Evolutionary conservation across 30 jellyfish, hydroid and myxozoan species (phyloP), one percentile per base, ranked within the genome.

Genomic region (Catostylus mosaicus): DNA sequence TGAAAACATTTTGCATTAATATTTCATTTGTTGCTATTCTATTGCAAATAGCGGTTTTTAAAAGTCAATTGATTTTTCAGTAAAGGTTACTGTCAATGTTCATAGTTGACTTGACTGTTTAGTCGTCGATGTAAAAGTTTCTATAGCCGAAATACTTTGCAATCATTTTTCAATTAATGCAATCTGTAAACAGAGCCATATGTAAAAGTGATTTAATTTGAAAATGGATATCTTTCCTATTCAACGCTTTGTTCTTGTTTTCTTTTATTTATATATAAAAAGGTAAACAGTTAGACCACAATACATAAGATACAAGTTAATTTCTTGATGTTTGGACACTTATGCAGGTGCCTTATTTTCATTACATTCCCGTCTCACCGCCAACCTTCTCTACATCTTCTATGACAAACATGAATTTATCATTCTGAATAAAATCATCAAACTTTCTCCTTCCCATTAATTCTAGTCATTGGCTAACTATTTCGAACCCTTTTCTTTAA

Each of bases 221-320:
- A 76, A 76, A 76, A 57, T n/a, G 78, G 59, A 47, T 23, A 32
- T 60, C 48, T 54, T 33, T 60, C 27, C 77, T 20, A 29, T 60
- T 27, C 77, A 54, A 11, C 37, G 65, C 63, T 68, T 68, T 68
- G 80, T 68, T 30, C 61, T 22, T 34, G 26, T n/a, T 23, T 68
- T 36, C 65, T 26, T 68, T 35, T 68, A 27, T 68, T 45, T 27
- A 1, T 36, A 24, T 46, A 68, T 32, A 48, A 68, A 68, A 34
- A 66, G 57, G 72, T 29, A 40, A 72, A 72, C 72, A 72, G n/a
- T 8, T 47, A 35, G 37, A 38, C 82, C 62, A 10, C 48, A 23
- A 16, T 29, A 36, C 29, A 54, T 31, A 36, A 16, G 85, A 74
- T 48, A 74, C 85, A 74, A 74, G 27, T 30, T 74, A 47, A 68